These are phyloP conservation scores for Rhynchopsitta pachyrhyncha DNA, from an alignment of 2,113 vertebrate species.

Conservation along the genomic window DNA sequence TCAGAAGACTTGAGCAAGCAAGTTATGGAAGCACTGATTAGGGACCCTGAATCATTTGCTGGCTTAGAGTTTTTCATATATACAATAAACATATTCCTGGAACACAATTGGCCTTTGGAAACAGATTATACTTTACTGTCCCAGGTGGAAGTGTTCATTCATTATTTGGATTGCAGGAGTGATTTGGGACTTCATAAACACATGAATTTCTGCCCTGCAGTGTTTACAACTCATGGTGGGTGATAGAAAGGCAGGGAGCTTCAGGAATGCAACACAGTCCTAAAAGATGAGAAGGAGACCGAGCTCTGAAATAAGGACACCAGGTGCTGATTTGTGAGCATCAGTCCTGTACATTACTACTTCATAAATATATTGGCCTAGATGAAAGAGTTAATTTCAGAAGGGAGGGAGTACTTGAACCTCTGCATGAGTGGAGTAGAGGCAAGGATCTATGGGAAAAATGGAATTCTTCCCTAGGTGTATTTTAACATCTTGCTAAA, in stretches of 20 bases:
- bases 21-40: slow-evolving; percentile 18
- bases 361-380: neutral
- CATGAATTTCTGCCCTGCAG: neutral
- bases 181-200: slow-evolving; percentile 4
- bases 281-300: neutral
- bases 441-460: neutral
- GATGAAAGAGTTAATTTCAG: neutral
- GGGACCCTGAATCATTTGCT: neutral
- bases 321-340: neutral
- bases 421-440: neutral
- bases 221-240: neutral
- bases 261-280: neutral
- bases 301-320: neutral
- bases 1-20: slow-evolving; percentile 24
- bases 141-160: slow-evolving; percentile 9
- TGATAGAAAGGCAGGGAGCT: neutral
- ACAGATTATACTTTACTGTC: neutral
- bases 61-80: slow-evolving; percentile 8
- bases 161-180: slow-evolving; percentile 10
- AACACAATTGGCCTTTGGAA: neutral
- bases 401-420: neutral
- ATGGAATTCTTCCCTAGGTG: neutral
- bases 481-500: neutral
- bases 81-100: neutral
- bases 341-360: neutral